Evolutionary conservation across 2,113 vertebrate genomes (phyloP).

Genomic region (Corvus cornix): DNA sequence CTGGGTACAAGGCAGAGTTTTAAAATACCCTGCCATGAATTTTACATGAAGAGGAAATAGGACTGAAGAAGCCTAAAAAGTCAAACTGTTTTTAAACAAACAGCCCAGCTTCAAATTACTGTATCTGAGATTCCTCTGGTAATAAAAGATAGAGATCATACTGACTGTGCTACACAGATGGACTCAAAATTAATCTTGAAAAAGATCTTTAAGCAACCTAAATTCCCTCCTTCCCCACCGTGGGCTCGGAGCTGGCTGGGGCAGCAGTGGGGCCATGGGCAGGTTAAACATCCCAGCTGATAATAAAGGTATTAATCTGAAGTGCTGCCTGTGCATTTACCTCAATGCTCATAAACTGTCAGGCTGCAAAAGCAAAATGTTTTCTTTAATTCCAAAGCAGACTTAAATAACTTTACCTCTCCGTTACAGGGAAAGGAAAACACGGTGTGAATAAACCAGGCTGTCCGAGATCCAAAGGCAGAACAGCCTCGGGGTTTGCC

Average conservation of each 20-base stretch:
- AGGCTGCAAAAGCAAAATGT: constrained; percentile 9
- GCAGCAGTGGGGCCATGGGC: background rate
- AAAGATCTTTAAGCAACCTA: background rate
- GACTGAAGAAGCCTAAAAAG: background rate
- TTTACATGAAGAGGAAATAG: background rate
- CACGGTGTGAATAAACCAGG: background rate
- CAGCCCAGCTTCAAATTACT: background rate
- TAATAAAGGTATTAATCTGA: constrained; percentile 20
- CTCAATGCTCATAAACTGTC: background rate
- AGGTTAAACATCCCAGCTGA: background rate
- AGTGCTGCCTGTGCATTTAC: background rate
- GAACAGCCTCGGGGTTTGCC: background rate
- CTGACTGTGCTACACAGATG: background rate
- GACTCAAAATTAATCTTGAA: background rate
- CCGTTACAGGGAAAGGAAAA: background rate
- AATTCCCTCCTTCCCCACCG: background rate
- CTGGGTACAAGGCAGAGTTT: background rate
- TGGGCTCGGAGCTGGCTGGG: background rate
- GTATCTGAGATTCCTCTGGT: background rate
- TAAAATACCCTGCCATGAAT: background rate
- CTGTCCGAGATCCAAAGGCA: background rate
- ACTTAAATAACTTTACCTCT: background rate
- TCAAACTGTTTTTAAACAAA: background rate
- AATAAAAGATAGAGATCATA: background rate
- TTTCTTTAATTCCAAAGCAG: constrained; percentile 10